A percentile compares a stretch with the other conserved stretches of the same genome.
phyloP scores from a whole-genome alignment of 2,888 invertebrate genomes.

The Rosalia funebris region DNA sequence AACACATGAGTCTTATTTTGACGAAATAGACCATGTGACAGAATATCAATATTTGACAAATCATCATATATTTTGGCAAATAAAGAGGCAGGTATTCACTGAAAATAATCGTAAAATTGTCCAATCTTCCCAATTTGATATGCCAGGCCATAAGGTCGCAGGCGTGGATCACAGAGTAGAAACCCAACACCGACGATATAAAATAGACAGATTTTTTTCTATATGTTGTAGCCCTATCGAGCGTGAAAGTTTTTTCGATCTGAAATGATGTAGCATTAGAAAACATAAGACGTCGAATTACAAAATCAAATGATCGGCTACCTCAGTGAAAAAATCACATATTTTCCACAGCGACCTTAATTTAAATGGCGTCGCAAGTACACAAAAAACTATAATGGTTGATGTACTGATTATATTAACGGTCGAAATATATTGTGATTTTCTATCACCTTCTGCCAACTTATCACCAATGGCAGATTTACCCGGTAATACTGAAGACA shows the following conservation, averaged over 20 bases:
- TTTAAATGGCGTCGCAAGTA: conserved; percentile 2
- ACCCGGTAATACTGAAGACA: not conserved
- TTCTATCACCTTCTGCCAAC: not conserved
- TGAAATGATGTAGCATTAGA: not conserved
- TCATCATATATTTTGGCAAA: not conserved
- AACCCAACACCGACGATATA: not conserved
- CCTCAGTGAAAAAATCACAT: not conserved
- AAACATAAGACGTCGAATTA: not conserved
- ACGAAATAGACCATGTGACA: conserved; percentile 10
- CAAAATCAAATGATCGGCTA: too few relatives aligned
- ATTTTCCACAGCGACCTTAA: conserved; percentile 4
- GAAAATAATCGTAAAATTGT: not conserved
- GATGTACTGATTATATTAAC: not conserved
- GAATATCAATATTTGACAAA: conserved; percentile 8
- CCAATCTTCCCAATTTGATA: not conserved
- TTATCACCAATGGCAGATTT: not conserved
- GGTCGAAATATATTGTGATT: not conserved
- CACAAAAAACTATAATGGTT: not conserved
- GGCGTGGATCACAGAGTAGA: not conserved
- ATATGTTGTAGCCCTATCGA: not conserved
- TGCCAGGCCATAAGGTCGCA: not conserved
- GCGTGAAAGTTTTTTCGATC: conserved; percentile 1
- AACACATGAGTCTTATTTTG: not conserved
- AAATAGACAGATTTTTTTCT: conserved; percentile 7
- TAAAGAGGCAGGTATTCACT: not conserved